These are phyloP conservation scores for Caenorhabditis parvicauda DNA, from an alignment of 2,888 invertebrate genomes.

Conservation along the genomic window DNA sequence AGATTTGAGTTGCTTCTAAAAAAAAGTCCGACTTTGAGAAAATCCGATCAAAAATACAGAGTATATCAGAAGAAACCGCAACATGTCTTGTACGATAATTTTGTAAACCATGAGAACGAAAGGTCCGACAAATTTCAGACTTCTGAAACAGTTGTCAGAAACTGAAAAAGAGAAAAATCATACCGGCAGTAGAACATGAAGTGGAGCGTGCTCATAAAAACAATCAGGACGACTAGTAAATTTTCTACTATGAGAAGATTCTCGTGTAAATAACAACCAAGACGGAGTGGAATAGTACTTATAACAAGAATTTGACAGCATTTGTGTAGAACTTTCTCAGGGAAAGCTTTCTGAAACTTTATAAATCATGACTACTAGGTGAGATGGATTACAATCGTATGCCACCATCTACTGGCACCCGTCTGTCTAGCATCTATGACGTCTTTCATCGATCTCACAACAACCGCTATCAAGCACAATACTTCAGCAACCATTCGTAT, in stretches of 20 bases:
- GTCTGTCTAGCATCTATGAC: constrained; percentile 39
- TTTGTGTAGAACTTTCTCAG: constrained; percentile 87
- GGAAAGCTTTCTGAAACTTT: constrained; percentile 76
- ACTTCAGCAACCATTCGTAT: constrained; percentile 40
- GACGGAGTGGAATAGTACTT: constrained; percentile 78
- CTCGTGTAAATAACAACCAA: constrained; percentile 63
- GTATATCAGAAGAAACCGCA: constrained; percentile 92
- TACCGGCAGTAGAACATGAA: constrained; percentile 50
- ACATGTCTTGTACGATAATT: constrained; percentile 92
- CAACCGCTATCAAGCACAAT: constrained; percentile 35
- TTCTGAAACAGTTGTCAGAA: constrained; percentile 69
- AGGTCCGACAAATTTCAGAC: constrained; percentile 94
- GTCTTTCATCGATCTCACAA: constrained; percentile 35
- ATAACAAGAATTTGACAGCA: constrained; percentile 86
- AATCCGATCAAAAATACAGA: constrained; percentile 93
- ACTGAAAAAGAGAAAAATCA: not conserved
- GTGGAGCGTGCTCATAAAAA: constrained; percentile 45
- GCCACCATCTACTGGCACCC: constrained; percentile 46
- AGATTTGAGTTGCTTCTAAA: not conserved
- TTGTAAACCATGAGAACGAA: constrained; percentile 99
- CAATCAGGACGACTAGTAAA: constrained; percentile 38
- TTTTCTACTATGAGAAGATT: constrained; percentile 43
- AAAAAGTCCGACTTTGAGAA: constrained; percentile 74
- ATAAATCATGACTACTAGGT: not conserved
- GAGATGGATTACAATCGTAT: constrained; percentile 25